Percentiles rank a stretch among this genome's conserved stretches.
phyloP scores from a whole-genome alignment of 1,140 invertebrate genomes.

The Drosophila ananassae region DNA sequence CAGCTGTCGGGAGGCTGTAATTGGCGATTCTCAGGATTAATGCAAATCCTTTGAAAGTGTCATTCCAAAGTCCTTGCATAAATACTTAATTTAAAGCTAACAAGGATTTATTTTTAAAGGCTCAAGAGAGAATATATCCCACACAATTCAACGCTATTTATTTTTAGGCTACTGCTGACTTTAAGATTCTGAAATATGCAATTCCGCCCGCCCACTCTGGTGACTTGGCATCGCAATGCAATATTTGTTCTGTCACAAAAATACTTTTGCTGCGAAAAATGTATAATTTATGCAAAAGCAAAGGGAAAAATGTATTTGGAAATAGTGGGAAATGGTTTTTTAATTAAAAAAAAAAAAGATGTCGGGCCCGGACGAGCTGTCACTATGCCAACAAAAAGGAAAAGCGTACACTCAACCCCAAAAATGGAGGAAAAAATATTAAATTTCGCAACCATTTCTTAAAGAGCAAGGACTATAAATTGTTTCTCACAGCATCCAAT shows the following conservation, averaged over 20 bases:
- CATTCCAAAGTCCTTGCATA: constrained; percentile 26
- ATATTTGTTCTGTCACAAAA: constrained; percentile 29
- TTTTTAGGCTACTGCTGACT: not conserved
- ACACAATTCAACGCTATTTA: too few relatives aligned
- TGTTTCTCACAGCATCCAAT: constrained; percentile 25
- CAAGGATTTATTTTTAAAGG: too few relatives aligned
- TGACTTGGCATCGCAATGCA: constrained; percentile 25
- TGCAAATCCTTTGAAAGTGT: constrained; percentile 17
- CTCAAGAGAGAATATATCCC: too few relatives aligned
- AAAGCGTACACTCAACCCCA: constrained; percentile 7
- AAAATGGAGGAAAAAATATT: constrained; percentile 2
- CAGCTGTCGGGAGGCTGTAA: constrained; percentile 40
- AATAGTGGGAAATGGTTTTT: constrained; percentile 40
- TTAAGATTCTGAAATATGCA: constrained; percentile 16
- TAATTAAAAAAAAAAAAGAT: constrained; percentile 39
- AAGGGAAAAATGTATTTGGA: constrained; percentile 9
- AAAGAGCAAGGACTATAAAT: constrained; percentile 35
- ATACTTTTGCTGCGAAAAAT: constrained; percentile 18
- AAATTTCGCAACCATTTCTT: constrained; percentile 21
- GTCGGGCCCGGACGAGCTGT: constrained; percentile 6
- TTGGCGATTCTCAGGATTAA: constrained; percentile 26
- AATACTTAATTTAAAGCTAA: constrained; percentile 24
- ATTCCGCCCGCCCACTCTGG: constrained; percentile 46
- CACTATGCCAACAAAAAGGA: constrained; percentile 17
- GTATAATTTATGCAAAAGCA: constrained; percentile 52